A percentile compares a stretch with the other conserved stretches of the same genome.
These are phyloP conservation scores for Romanomermis culicivorax DNA, from an alignment of 2,888 invertebrate genomes.

Conservation along the genomic window DNA sequence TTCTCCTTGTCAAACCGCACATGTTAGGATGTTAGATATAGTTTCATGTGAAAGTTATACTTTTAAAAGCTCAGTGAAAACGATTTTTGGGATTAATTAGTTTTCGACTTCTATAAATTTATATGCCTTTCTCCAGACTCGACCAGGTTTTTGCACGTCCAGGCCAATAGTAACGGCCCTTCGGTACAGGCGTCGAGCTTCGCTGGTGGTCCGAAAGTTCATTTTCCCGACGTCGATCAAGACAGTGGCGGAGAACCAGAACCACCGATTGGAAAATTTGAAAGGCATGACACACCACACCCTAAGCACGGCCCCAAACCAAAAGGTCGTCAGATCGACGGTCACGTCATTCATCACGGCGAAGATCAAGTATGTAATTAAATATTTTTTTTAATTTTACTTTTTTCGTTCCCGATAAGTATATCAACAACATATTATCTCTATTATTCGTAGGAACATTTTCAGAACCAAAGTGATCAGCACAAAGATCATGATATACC, in stretches of 20 bases:
- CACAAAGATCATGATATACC: no score
- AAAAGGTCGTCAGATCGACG: slow-evolving; percentile 29
- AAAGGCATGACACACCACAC: slow-evolving; percentile 68
- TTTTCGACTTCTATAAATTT: not conserved
- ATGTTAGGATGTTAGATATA: no score
- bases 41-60: no score
- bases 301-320: slow-evolving; percentile 37
- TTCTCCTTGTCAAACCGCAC: no score
- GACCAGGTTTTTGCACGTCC: not conserved
- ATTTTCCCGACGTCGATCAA: slow-evolving; percentile 32
- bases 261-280: slow-evolving; percentile 22
- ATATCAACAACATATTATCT: no score
- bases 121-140: not conserved
- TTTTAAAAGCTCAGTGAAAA: no score
- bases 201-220: slow-evolving; percentile 27
- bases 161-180: not conserved
- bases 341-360: slow-evolving; percentile 28
- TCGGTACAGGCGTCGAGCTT: slow-evolving; percentile 13
- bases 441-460: no score
- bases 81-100: no score
- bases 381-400: no score
- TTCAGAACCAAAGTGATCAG: no score
- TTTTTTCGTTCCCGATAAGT: no score
- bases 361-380: no score
- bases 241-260: slow-evolving; percentile 23